phyloP scores from a whole-genome alignment of 2,888 invertebrate species.

The Drepanosiphum platanoidis region DNA sequence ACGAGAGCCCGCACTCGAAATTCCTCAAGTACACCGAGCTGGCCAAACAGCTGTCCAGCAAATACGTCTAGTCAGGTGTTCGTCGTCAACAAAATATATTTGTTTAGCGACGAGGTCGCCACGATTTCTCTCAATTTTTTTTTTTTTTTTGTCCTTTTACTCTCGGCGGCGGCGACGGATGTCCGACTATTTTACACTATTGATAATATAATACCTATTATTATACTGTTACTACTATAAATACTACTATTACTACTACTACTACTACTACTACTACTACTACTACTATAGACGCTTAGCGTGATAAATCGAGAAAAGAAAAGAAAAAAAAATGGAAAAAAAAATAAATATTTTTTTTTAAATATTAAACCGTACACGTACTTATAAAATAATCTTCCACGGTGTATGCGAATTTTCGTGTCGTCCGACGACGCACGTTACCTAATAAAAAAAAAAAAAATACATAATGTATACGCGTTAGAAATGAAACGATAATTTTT shows the following conservation, averaged over 20 bases:
- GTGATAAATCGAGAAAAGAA: background rate
- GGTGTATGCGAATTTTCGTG: slow-evolving; percentile 23
- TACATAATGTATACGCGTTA: slow-evolving; percentile 46
- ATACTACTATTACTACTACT: background rate
- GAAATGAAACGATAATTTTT: slow-evolving; percentile 7
- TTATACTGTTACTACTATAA: background rate
- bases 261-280: slow-evolving; percentile 21
- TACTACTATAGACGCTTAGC: slow-evolving; percentile 14
- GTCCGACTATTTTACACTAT: background rate
- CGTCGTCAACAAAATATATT: background rate
- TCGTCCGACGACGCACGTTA: background rate
- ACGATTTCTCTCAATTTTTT: background rate
- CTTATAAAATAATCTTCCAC: slow-evolving; percentile 34
- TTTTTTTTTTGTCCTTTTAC: background rate
- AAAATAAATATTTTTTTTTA: background rate
- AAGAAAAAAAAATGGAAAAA: background rate
- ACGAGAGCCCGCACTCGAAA: slow-evolving; percentile 95
- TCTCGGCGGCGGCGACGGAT: background rate
- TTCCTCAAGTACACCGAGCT: slow-evolving; percentile 98
- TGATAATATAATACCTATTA: background rate
- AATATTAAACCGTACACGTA: background rate
- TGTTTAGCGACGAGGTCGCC: background rate
- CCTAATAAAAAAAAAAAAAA: background rate
- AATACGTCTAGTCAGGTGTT: slow-evolving; percentile 79
- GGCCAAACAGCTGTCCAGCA: slow-evolving; percentile 97